phyloP scores from a whole-genome alignment of 2,888 invertebrate genomes.

The Anarsia innoxiella region DNA sequence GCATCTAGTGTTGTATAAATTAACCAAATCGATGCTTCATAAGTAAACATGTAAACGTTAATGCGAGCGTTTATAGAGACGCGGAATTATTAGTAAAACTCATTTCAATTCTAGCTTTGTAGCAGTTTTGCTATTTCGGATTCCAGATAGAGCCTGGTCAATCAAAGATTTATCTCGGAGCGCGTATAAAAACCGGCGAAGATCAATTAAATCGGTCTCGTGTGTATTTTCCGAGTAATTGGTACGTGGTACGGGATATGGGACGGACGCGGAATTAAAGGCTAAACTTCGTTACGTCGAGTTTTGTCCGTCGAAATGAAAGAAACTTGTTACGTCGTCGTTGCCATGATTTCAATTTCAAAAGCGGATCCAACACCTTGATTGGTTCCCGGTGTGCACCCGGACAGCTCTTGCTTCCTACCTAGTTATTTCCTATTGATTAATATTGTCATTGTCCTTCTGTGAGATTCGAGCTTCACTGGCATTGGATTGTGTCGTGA shows the following conservation, averaged over 20 bases:
- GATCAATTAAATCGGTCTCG: constrained; percentile 55
- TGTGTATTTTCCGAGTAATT: constrained; percentile 10
- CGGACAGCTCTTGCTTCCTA: constrained; percentile 36
- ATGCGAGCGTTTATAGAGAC: too few species aligned
- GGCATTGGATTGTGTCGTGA: too few species aligned
- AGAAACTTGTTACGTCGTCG: constrained; percentile 68
- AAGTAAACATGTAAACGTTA: too few species aligned
- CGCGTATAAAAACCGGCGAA: constrained; percentile 50
- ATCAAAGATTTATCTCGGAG: constrained; percentile 35
- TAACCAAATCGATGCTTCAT: too few species aligned
- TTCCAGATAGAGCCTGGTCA: constrained; percentile 10
- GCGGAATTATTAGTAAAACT: too few species aligned
- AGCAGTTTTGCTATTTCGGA: too few species aligned
- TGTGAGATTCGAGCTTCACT: too few species aligned
- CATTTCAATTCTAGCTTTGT: too few species aligned
- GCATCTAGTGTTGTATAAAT: too few species aligned
- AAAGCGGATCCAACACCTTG: constrained; percentile 64
- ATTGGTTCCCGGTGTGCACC: constrained; percentile 57
- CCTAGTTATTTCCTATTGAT: constrained; percentile 39
- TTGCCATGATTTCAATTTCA: constrained; percentile 67
- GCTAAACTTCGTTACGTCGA: constrained; percentile 66
- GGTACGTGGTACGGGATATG: not conserved
- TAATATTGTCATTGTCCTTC: not conserved
- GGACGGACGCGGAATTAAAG: constrained; percentile 56
- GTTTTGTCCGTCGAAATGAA: constrained; percentile 67